Conservation (phyloP, 2,888 invertebrate genomes). For the Thereva nobilitata region DNA sequence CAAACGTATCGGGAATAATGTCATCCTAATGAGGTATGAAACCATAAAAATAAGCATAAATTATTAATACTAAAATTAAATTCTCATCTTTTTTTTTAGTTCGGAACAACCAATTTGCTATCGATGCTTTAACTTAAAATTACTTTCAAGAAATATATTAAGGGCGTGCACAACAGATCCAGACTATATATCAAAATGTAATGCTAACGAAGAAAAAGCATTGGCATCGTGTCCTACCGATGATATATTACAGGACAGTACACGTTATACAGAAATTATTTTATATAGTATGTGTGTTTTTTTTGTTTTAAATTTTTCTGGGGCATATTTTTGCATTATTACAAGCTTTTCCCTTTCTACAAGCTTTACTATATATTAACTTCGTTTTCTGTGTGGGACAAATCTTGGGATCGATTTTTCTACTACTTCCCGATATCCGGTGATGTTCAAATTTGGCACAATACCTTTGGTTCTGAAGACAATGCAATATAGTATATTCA, state of each 20-base stretch:
- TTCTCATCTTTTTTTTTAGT: constrained; percentile 50
- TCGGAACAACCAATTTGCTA: constrained; percentile 64
- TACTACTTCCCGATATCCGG: too few species aligned
- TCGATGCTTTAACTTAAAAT: constrained; percentile 64
- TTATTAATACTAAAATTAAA: background rate
- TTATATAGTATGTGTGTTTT: constrained; percentile 64
- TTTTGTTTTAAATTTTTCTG: constrained; percentile 27
- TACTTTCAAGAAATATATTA: constrained; percentile 65
- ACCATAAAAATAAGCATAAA: background rate
- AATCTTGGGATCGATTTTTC: too few species aligned
- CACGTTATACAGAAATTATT: constrained; percentile 58
- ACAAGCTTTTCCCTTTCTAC: too few species aligned
- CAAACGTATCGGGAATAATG: constrained; percentile 63
- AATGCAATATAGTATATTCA: too few species aligned
- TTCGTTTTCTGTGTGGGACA: too few species aligned
- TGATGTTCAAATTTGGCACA: too few species aligned
- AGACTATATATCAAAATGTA: constrained; percentile 63
- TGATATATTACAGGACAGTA: constrained; percentile 49
- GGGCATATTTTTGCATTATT: constrained; percentile 17
- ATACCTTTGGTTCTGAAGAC: too few species aligned
- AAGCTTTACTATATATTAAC: too few species aligned
- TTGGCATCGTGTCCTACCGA: constrained; percentile 63
- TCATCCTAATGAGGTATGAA: constrained; percentile 60
- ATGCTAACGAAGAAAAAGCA: constrained; percentile 64
- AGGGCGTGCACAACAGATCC: constrained; percentile 65